These are phyloP conservation scores for Hyposoter dolosus DNA, from an alignment of 2,888 invertebrate species.

Conservation along the genomic window DNA sequence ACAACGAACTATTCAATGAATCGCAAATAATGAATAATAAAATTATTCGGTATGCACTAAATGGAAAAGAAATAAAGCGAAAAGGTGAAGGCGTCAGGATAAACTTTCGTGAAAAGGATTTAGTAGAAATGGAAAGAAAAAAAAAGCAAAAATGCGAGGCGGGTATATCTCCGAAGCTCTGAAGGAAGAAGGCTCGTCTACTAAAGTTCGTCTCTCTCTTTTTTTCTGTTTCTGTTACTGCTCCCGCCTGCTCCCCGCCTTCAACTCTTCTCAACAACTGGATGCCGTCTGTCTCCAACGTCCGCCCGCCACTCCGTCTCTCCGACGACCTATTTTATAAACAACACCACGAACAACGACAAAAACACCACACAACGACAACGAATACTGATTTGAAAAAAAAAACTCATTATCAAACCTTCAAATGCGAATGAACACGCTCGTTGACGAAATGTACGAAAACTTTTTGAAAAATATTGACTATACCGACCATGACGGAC, in stretches of 20 bases:
- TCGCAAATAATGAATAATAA: slow-evolving; percentile 25
- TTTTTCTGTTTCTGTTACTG: slow-evolving; percentile 85
- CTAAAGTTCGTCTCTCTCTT: slow-evolving; percentile 83
- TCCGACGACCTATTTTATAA: slow-evolving; percentile 81
- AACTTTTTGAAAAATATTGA: slow-evolving; percentile 46
- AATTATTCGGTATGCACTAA: slow-evolving; percentile 2
- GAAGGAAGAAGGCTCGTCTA: slow-evolving; percentile 79
- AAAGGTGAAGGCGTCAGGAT: not conserved
- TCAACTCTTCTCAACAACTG: slow-evolving; percentile 85
- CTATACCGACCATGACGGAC: slow-evolving; percentile 57
- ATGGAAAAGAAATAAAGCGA: not conserved
- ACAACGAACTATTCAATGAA: slow-evolving; percentile 14
- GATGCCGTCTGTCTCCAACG: slow-evolving; percentile 85
- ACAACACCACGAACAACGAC: slow-evolving; percentile 65
- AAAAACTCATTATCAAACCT: slow-evolving; percentile 55
- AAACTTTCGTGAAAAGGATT: slow-evolving; percentile 18
- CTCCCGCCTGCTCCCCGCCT: slow-evolving; percentile 84
- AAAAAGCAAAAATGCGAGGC: slow-evolving; percentile 61
- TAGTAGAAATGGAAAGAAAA: slow-evolving; percentile 49
- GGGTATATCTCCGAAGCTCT: slow-evolving; percentile 70
- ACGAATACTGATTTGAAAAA: slow-evolving; percentile 52
- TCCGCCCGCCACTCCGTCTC: slow-evolving; percentile 84
- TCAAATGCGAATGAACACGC: slow-evolving; percentile 45
- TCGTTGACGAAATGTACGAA: slow-evolving; percentile 45
- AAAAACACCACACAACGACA: slow-evolving; percentile 65